Evolutionary conservation across 2,113 vertebrate species (phyloP).

Genomic region (Silurus glanis): DNA sequence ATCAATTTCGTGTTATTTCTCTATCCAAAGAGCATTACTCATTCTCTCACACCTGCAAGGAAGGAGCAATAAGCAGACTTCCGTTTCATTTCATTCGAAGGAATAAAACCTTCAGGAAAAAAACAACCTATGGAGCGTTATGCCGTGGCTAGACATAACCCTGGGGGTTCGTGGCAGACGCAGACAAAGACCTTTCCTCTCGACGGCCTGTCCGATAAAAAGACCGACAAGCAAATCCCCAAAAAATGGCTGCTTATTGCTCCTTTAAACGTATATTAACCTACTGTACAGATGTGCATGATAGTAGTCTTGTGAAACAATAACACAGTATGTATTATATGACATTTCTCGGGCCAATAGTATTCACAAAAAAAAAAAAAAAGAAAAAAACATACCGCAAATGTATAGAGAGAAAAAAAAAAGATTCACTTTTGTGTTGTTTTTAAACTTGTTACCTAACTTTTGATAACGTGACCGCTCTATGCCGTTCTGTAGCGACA

Average conservation of each 20-base stretch:
- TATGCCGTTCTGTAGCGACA: slow-evolving; percentile 40
- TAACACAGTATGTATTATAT: slow-evolving; percentile 52
- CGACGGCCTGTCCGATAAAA: neutral
- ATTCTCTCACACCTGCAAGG: slow-evolving; percentile 42
- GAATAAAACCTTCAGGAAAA: neutral
- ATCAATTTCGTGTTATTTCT: slow-evolving; percentile 52
- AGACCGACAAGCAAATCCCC: slow-evolving; percentile 1
- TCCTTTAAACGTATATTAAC: slow-evolving; percentile 54
- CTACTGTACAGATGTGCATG: slow-evolving; percentile 66
- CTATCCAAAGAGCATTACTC: slow-evolving; percentile 56
- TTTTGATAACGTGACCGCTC: slow-evolving; percentile 43
- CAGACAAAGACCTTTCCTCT: slow-evolving; percentile 2
- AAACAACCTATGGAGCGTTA: neutral
- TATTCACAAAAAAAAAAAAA: slow-evolving; percentile 39
- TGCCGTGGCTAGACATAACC: neutral
- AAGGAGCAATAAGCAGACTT: slow-evolving; percentile 40
- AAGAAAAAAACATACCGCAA: neutral
- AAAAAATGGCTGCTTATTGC: slow-evolving; percentile 30
- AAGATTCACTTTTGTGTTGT: slow-evolving; percentile 40
- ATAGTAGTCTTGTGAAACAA: slow-evolving; percentile 59
- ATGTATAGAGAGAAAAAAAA: slow-evolving; percentile 16
- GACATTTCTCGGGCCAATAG: slow-evolving; percentile 49
- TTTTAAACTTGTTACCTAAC: slow-evolving; percentile 41
- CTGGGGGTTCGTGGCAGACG: neutral
- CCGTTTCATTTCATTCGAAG: neutral